Evolutionary conservation across 92 coral and sea anemone species (phyloP), one percentile per base, ranked within the genome.

Genomic region (Paragorgia papillata): DNA sequence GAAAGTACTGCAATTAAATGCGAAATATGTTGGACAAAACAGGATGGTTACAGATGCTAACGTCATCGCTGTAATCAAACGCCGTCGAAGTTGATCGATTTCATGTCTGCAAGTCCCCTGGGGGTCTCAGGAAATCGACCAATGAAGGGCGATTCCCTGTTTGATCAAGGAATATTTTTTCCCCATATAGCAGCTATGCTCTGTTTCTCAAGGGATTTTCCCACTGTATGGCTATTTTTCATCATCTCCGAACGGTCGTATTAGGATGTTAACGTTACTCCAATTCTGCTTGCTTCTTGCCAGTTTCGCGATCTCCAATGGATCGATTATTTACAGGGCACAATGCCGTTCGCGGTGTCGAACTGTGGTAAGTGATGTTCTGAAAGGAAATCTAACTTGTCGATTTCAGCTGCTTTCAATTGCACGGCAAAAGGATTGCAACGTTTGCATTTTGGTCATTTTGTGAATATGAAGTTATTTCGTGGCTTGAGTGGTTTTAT

Each of bases 71-170:
- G 24, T n/a, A n/a, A n/a, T n/a, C n/a, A n/a, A n/a, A n/a, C n/a
- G n/a, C n/a, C 33, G 35, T 68, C 75, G 33, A 44, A 48, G n/a
- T 26, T 68, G 75, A 68, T 68, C 59, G 25, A 40, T 25, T 22
- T 19, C 58, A 68, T 28, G 58, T 9, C 32, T 7, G 15, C 28
- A 9, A n/a, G 22, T 28, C 39, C 75, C 59, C 41, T 26, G 39
- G 75, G 75, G 75, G 57, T 29, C 12, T 4, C 7, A 19, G 14
- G 20, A 26, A 24, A 12, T 46, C 8, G 39, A 66, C 75, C 75
- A 68, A 68, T 68, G 39, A 68, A 22, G n/a, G 41, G 60, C 75
- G 75, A 68, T 68, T 66, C 75, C 75, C 75, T 54, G 15, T 21
- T 26, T 8, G 41, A 35, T 35, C 73, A 43, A 66, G 73, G 15